Base-by-base conservation (phyloP, 2,888 invertebrate genomes). In the Epiperipatus broadwayi region DNA sequence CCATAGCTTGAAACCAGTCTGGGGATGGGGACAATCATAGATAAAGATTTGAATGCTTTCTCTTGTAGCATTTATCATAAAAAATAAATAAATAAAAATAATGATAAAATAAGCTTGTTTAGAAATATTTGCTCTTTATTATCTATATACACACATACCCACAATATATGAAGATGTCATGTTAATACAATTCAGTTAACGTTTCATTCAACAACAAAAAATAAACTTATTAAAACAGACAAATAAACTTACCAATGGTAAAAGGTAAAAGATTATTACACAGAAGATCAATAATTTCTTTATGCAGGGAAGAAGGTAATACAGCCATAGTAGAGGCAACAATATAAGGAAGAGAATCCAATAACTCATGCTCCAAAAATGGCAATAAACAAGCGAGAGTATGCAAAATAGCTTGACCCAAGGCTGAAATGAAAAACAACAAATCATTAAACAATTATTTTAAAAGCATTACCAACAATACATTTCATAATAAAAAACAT, bases 261-360 rank as follows among this genome's bases (percentile, higher is more conserved):
- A 93, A 91, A 1, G 95, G 95, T 50, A 97, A 66, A 51, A 97
- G 78, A 57, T 89, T 85, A 57, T 84, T 91, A 58, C 93, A 91
- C 10, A 97, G 69, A 35, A 87, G 73, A 55, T 93, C 84, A 39
- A 97, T 73, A 46, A 93, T 81, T 53, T 91, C 87, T 63, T 85
- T 87, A 58, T 95, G 91, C 39, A 95, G 65, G 38, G 77, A 71
- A 35, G 72, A 69, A 1, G 95, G 95, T 54, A 97, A 73, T 34
- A 84, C 80, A 39, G 87, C 81, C 53, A 97, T 78, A 48, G 87
- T 78, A 49, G 85, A 84, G 36, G 95, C 91, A 34, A 87, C 78
- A 50, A 89, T 66, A 59, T 89, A 89, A 16, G 95, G 89, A 50
- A 97, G 67, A 53, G 84, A 83, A 64, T 95, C 93, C 49, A 97